These are phyloP conservation scores for Dendrolimus pini DNA, from an alignment of 2,888 invertebrate species.

Conservation along the genomic window DNA sequence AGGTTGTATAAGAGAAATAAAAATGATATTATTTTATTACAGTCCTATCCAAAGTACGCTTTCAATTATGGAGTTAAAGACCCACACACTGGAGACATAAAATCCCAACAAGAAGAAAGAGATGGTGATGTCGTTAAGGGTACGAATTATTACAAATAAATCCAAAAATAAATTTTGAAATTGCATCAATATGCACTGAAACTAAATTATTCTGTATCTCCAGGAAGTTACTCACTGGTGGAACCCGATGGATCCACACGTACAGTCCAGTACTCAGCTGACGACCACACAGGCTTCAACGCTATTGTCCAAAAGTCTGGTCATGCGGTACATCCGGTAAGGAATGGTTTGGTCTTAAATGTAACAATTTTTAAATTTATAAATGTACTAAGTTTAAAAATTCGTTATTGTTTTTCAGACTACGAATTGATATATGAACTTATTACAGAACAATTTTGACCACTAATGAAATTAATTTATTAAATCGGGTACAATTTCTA, in stretches of 20 bases:
- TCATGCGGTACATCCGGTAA: conserved; percentile 76
- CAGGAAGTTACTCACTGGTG: conserved; percentile 81
- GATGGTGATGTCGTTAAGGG: conserved; percentile 86
- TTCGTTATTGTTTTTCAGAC: no score
- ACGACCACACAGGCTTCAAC: conserved; percentile 83
- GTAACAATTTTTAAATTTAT: no score
- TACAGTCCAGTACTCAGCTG: conserved; percentile 81
- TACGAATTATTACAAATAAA: conserved; percentile 8
- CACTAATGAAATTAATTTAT: no score
- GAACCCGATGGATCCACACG: conserved; percentile 77
- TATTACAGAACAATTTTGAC: no score
- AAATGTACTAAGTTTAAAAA: no score
- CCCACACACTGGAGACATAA: conserved; percentile 83
- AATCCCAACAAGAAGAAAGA: conserved; percentile 81
- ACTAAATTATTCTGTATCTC: background rate
- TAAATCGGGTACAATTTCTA: no score
- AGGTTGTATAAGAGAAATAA: no score
- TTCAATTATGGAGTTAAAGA: conserved; percentile 84
- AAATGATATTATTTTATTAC: conserved; percentile 9
- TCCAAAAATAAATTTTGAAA: no score
- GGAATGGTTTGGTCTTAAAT: conserved; percentile 4
- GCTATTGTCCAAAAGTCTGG: conserved; percentile 81
- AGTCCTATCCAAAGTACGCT: conserved; percentile 83
- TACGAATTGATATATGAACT: no score
- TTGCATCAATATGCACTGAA: background rate